Evolutionary conservation across 2,797 vertebrate species (phyloP), one percentile per base, ranked within the genome.

Genomic region (Cirrhinus mrigala): DNA sequence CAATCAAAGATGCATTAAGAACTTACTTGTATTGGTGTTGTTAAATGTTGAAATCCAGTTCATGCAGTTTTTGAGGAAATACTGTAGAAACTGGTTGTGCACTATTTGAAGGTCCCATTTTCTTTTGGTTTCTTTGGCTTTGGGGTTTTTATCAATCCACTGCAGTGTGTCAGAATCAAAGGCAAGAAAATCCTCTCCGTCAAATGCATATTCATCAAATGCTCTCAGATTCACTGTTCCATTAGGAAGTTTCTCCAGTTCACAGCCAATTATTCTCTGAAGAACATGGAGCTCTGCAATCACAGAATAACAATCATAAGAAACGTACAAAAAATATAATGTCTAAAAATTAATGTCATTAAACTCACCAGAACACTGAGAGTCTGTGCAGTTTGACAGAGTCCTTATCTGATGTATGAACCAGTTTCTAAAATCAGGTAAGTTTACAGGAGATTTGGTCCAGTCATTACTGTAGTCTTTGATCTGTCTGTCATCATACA

Each of bases 51-150:
- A 71, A 40, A 46, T 71, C 69, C 69, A 70, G 37, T 70, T 0
- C 0, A 0, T 5, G 10, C 68, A 70, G 68, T 0, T 70, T 11
- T 70, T n/a, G 20, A 70, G 18, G 37, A 1, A n/a, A 14, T n/a
- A 0, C 0, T 70, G 0, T 0, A 70, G 0, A 20, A 14, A 0
- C 8, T 37, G 1, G 4, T 3, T 70, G 1, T 5, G 20, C 12
- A 0, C 37, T 0, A 20, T 70, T 0, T 44, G 6, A 6, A 0
- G 11, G 7, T 71, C 69, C 69, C 69, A 46, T n/a, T 46, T 0
- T 0, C 0, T 2, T 71, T 71, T 71, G 0, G 37, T 70, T 70
- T n/a, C 2, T 70, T 70, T 44, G 5, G 37, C 68, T 68, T 68
- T 37, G 64, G 33, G 18, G 3, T 1, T 20, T 68, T 68, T 68